phyloP scores from a whole-genome alignment of 2,113 vertebrate species.

The Azemiops feae region DNA sequence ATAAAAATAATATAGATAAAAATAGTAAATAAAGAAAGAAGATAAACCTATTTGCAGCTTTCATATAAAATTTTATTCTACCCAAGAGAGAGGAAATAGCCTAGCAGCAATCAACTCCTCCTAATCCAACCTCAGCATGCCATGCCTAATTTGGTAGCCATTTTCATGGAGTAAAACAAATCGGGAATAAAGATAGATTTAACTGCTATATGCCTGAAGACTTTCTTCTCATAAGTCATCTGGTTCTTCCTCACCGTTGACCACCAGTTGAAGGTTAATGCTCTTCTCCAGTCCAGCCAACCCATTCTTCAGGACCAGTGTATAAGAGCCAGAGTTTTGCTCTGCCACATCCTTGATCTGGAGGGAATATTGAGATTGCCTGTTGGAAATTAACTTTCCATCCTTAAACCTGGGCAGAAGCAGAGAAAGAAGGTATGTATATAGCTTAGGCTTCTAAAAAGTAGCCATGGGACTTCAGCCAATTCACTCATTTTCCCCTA shows the following conservation, averaged over 20 bases:
- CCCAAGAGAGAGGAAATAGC: neutral
- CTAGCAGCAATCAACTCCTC: neutral
- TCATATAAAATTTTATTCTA: neutral
- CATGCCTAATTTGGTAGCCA: neutral
- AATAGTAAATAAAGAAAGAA: neutral
- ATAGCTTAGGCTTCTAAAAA: slow-evolving; percentile 41
- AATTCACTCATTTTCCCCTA: neutral
- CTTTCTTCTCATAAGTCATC: neutral
- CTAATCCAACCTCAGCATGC: neutral
- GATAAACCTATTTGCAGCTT: neutral
- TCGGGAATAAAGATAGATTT: neutral
- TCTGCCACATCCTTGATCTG: slow-evolving; percentile 89
- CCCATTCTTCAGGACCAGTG: slow-evolving; percentile 79
- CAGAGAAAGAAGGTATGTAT: slow-evolving; percentile 56
- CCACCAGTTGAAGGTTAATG: slow-evolving; percentile 83
- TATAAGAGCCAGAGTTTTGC: slow-evolving; percentile 85
- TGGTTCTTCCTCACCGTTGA: slow-evolving; percentile 81
- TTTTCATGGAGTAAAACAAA: neutral
- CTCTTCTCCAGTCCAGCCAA: slow-evolving; percentile 75
- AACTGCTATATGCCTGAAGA: neutral
- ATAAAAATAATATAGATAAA: neutral
- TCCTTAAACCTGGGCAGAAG: slow-evolving; percentile 85
- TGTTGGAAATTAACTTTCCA: slow-evolving; percentile 79
- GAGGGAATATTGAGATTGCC: slow-evolving; percentile 80
- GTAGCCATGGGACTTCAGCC: neutral